Conservation (phyloP, 2,888 invertebrate species). For the Melikaiella ostensackeni region DNA sequence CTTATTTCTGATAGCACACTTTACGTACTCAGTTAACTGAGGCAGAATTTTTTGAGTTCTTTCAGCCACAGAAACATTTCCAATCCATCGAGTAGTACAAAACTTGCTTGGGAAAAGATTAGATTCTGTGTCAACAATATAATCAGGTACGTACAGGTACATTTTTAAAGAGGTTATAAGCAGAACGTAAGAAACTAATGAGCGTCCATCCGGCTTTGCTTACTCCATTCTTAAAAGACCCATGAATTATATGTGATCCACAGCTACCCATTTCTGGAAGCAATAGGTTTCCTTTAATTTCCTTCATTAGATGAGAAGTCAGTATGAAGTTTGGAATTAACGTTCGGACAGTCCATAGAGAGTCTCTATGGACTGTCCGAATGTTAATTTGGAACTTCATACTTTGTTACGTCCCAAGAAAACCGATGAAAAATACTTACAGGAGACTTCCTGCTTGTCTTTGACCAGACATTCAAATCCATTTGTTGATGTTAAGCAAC, state of each 20-base stretch:
- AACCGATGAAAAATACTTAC: constrained; percentile 57
- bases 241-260: constrained; percentile 64
- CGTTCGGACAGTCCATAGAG: constrained; percentile 43
- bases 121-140: no score
- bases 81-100: no score
- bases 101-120: no score
- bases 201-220: constrained; percentile 56
- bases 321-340: constrained; percentile 44
- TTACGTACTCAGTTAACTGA: no score
- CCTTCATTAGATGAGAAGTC: constrained; percentile 34
- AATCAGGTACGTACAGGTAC: no score
- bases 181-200: constrained; percentile 25
- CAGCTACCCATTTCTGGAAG: constrained; percentile 63
- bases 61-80: no score
- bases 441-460: constrained; percentile 49
- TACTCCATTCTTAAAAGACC: constrained; percentile 62
- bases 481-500: constrained; percentile 58
- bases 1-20: no score
- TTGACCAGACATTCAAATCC: constrained; percentile 58
- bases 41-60: no score
- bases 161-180: no score
- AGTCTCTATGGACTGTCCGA: no score
- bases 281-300: constrained; percentile 34
- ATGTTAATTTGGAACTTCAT: no score
- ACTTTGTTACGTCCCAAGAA: constrained; percentile 49